Base-by-base conservation (phyloP, 2,797 vertebrate genomes). In the Falco columbarius region DNA sequence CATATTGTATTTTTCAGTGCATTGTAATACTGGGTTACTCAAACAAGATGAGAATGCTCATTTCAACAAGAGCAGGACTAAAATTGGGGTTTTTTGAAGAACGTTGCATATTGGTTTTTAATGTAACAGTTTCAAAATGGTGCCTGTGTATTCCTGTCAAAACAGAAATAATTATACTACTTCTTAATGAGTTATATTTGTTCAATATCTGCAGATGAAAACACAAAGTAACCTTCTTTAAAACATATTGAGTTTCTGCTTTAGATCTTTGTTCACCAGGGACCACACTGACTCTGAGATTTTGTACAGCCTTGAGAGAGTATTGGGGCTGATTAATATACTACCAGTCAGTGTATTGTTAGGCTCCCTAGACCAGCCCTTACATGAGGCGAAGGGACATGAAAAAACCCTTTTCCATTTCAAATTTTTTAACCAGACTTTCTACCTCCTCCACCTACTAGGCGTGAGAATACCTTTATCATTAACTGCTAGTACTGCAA, bases 401-500 rank as follows among this genome's bases (percentile, higher is more conserved):
- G 40, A 30, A 80, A 80, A 86, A 84, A 34, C 0, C 18, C 30
- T 65, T 73, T 54, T 67, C 44, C 16, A 26, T 20, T 75, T 49
- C 10, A 34, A 0, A 26, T 68, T 67, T 86, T 81, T 30, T 16
- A 7, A 47, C 18, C 22, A 40, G 42, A 26, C 20, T 68, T 87
- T 67, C 38, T 74, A n/a, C 7, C 23, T 90, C 19, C 29, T 82
- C 21, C 46, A 55, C 32, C 42, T 88, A 21, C n/a, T n/a, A 38
- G 42, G 20, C 47, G 3, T 15, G 62, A 51, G 32, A 51, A 65
- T 19, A 32, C 26, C 24, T 52, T 65, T 90, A 7, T 49, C 8
- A 30, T 66, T 66, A 82, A 75, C 88, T 94, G 29, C 94, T 65
- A 71, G 40, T 65, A 66, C 55, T 95, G 63, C 90, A 87, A 77